Conservation (phyloP, 2,888 invertebrate species). For the Bruchidius siliquastri region DNA sequence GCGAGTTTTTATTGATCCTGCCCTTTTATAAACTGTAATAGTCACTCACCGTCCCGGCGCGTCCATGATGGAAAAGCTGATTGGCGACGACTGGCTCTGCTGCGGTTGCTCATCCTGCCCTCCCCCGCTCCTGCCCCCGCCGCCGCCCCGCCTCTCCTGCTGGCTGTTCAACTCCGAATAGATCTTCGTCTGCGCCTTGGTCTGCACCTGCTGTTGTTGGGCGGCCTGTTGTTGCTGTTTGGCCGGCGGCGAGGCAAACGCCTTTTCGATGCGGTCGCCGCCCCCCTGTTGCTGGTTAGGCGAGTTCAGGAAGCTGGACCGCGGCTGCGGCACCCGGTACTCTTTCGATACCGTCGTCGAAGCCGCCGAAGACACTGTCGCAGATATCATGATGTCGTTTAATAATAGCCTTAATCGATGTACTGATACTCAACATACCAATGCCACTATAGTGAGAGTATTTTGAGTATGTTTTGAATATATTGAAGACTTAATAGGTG, state of each 20-base stretch:
- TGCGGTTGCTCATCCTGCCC: constrained; percentile 35
- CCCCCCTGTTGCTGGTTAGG: constrained; percentile 39
- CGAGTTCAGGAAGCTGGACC: constrained; percentile 40
- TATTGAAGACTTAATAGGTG: no score
- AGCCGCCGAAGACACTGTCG: constrained; percentile 60
- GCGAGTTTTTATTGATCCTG: no score
- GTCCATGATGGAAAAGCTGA: constrained; percentile 74
- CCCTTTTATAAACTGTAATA: no score
- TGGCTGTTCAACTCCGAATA: constrained; percentile 60
- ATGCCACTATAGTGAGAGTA: no score
- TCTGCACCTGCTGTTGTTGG: constrained; percentile 55
- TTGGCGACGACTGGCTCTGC: constrained; percentile 63
- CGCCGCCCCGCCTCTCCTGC: constrained; percentile 16
- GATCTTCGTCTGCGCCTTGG: constrained; percentile 73
- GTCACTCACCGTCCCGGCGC: constrained; percentile 48
- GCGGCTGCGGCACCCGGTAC: constrained; percentile 56
- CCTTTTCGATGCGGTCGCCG: constrained; percentile 39
- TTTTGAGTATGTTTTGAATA: no score
- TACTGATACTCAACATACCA: no score
- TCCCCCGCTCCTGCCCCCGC: constrained; percentile 23
- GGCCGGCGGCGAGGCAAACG: constrained; percentile 45
- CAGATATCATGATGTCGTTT: background rate
- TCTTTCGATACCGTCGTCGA: constrained; percentile 56
- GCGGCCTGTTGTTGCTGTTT: constrained; percentile 34
- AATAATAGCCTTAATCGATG: no score